Evolutionary conservation across 2,113 vertebrate species (phyloP), one percentile per base, ranked within the genome.

Genomic region (Alouatta palliata): DNA sequence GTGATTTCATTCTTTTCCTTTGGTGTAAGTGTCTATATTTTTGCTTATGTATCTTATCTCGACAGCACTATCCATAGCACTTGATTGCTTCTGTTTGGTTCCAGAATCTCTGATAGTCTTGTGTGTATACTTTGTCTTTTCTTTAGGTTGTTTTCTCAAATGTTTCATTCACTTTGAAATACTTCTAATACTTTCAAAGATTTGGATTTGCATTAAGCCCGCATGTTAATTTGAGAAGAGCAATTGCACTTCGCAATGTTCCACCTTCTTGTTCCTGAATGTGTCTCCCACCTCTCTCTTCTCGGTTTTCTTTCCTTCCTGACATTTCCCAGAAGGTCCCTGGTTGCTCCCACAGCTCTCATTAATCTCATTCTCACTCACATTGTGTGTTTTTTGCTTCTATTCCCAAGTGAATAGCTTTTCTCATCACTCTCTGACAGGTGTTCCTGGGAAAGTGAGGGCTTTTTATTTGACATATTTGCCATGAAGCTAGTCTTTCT

Each of bases 121-220:
- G 6, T 35, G 43, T 56, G 16, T 4, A 12, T 2, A 11, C n/a
- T 30, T 94, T 47, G 12, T 43, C 43, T 8, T 75, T 40, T 75
- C 47, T 93, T 84, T 35, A 35, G 75, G 23, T 35, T 84, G 16
- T 84, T 77, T 27, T 8, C 73, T 83, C 19, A 1, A 77, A 76
- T 85, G 9, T 89, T 58, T 89, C 52, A n/a, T 80, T 91, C 43
- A 32, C 56, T 56, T 37, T 47, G 49, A 32, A 87, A 96, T 86
- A 27, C 43, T 73, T 58, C 21, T 52, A 85, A 83, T 17, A 54
- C 21, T 3, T 43, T 73, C 64, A 61, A 75, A 84, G 68, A 45
- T 32, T 11, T 86, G 49, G 52, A 27, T 87, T 49, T 79, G 21
- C 66, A 13, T 56, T 35, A 30, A 76, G 30, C 25, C n/a, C 49